A percentile compares a stretch with the other conserved stretches of the same genome.
phyloP scores from a whole-genome alignment of 2,113 vertebrate species.

The Sminthopsis crassicaudata region DNA sequence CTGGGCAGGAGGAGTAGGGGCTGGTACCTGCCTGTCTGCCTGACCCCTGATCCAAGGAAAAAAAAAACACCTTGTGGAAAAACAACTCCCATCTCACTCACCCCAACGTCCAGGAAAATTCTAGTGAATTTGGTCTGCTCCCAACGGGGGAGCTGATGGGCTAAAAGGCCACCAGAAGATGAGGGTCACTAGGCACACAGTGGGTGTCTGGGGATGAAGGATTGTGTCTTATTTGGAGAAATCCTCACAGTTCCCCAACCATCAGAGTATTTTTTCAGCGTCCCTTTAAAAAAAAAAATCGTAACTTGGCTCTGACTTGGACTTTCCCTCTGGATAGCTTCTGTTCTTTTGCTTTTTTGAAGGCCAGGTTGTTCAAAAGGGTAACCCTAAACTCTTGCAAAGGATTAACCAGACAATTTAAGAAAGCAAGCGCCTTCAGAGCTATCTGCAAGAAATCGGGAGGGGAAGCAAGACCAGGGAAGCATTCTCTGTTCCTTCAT shows the following conservation, averaged over 20 bases:
- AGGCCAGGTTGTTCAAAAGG: slow-evolving; percentile 76
- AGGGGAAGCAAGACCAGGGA: slow-evolving; percentile 39
- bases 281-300: neutral
- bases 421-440: slow-evolving; percentile 77
- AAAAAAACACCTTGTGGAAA: neutral
- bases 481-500: neutral
- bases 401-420: slow-evolving; percentile 77
- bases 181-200: neutral
- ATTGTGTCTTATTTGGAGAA: slow-evolving; percentile 61
- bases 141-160: neutral
- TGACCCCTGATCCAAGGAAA: neutral
- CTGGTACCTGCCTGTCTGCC: neutral
- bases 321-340: slow-evolving; percentile 30
- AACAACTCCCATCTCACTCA: neutral
- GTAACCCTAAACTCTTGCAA: slow-evolving; percentile 74
- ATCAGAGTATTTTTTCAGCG: slow-evolving; percentile 39
- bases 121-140: neutral
- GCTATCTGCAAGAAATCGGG: slow-evolving; percentile 69
- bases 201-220: neutral
- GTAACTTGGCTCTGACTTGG: slow-evolving; percentile 35
- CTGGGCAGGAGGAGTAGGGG: neutral
- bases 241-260: slow-evolving; percentile 1
- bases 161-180: neutral
- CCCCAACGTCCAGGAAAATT: neutral
- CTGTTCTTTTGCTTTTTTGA: slow-evolving; percentile 75